Conservation (phyloP, 2,113 vertebrate genomes). For the Raja brachyura region DNA sequence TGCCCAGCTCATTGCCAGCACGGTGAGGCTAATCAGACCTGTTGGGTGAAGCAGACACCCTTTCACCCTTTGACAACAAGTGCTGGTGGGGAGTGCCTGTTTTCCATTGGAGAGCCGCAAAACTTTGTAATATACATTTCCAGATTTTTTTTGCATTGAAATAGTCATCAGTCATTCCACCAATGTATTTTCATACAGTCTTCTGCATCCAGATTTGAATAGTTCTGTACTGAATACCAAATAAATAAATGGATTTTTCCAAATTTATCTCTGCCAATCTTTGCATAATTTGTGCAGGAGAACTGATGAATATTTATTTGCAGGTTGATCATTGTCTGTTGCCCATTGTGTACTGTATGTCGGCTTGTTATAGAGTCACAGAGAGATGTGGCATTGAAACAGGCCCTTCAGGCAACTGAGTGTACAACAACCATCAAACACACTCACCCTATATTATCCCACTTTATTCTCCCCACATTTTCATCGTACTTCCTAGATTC, state of each 20-base stretch:
- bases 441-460: neutral
- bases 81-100: neutral
- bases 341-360: neutral
- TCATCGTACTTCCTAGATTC: neutral
- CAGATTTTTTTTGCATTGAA: neutral
- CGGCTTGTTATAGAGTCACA: no score
- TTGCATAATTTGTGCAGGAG: neutral
- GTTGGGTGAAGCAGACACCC: no score
- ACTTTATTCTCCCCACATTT: neutral
- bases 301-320: neutral
- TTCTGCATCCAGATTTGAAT: slow-evolving; percentile 13
- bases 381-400: neutral
- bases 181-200: slow-evolving; percentile 13
- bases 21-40: neutral
- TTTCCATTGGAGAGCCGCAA: neutral
- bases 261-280: neutral
- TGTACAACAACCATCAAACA: neutral
- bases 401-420: neutral
- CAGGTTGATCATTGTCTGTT: neutral
- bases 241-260: slow-evolving; percentile 21
- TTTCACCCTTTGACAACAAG: neutral
- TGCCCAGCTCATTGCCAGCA: neutral
- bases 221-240: slow-evolving; percentile 18
- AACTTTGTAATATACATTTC: slow-evolving; percentile 37
- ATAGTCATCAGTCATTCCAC: neutral